A percentile compares a stretch with the other conserved stretches of the same genome.
These are phyloP conservation scores for Labeo rohita DNA, from an alignment of 2,113 vertebrate genomes.

Conservation along the genomic window DNA sequence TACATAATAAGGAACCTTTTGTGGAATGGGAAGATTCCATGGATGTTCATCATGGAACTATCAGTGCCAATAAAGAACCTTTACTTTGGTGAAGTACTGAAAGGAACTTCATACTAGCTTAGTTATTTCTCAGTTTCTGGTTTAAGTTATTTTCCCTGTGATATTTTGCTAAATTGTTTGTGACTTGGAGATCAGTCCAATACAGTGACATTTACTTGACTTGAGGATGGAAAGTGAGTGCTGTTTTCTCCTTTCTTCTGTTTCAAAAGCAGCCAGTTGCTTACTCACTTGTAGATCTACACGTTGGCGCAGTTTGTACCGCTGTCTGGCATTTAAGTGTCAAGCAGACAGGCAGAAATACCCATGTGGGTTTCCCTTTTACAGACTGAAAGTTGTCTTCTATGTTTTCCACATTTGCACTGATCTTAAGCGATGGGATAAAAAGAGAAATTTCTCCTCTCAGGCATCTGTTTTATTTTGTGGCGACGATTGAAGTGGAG, in stretches of 20 bases:
- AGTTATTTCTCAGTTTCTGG: neutral
- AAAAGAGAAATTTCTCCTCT: neutral
- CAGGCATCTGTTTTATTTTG: neutral
- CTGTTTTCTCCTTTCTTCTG: neutral
- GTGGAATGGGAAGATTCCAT: too few relatives aligned
- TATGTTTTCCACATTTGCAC: conserved; percentile 1
- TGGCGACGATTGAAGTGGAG: neutral
- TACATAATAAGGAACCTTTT: too few relatives aligned
- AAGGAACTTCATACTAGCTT: neutral
- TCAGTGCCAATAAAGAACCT: neutral
- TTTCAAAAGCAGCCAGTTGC: neutral
- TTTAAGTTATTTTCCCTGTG: neutral
- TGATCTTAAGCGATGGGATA: neutral
- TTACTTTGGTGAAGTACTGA: neutral
- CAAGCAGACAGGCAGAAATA: neutral
- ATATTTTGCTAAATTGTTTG: neutral
- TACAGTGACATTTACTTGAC: neutral
- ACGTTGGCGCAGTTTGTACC: neutral
- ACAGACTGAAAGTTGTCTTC: neutral
- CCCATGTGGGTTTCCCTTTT: neutral
- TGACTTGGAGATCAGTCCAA: conserved; percentile 1
- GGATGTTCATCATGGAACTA: too few relatives aligned
- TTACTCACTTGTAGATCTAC: neutral
- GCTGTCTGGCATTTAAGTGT: conserved; percentile 19
- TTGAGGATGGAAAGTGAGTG: neutral